These are phyloP conservation scores for Latheticus oryzae DNA, from an alignment of 2,888 invertebrate species.

Conservation along the genomic window DNA sequence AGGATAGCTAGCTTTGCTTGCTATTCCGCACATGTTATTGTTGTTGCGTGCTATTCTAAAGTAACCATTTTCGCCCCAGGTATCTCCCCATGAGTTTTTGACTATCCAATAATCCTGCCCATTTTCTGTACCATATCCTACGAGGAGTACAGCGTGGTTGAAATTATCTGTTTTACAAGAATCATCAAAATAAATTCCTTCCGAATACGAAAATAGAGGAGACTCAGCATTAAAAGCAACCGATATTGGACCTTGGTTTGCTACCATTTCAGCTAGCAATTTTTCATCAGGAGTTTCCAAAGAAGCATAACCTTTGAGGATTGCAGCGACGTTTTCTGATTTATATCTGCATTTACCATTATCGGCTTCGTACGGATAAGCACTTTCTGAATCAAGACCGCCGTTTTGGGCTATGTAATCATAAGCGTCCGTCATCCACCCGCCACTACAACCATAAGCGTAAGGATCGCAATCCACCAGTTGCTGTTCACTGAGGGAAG, in stretches of 20 bases:
- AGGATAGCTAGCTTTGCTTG: slow-evolving; percentile 81
- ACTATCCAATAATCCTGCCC: slow-evolving; percentile 74
- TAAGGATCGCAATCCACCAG: slow-evolving; percentile 19
- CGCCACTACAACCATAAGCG: slow-evolving; percentile 12
- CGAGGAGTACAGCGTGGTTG: slow-evolving; percentile 84
- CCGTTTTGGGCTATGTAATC: slow-evolving; percentile 15
- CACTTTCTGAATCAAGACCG: slow-evolving; percentile 41
- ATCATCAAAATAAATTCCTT: slow-evolving; percentile 80
- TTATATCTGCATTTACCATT: slow-evolving; percentile 43
- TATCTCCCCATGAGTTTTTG: slow-evolving; percentile 74
- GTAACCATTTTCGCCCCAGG: slow-evolving; percentile 56
- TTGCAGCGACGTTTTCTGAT: slow-evolving; percentile 12
- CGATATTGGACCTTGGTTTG: slow-evolving; percentile 84
- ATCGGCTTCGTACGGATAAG: slow-evolving; percentile 67
- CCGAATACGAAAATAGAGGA: slow-evolving; percentile 82
- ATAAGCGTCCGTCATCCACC: slow-evolving; percentile 29
- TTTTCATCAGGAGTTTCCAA: slow-evolving; percentile 77
- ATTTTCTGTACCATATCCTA: slow-evolving; percentile 76
- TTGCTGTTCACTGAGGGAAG: slow-evolving; percentile 29
- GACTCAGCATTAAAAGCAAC: slow-evolving; percentile 84
- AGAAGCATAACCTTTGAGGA: slow-evolving; percentile 74
- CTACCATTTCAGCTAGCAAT: slow-evolving; percentile 81
- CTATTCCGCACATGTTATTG: slow-evolving; percentile 86
- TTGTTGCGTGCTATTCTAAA: slow-evolving; percentile 53
- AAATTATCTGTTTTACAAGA: slow-evolving; percentile 72